Conservation (phyloP, 2,888 invertebrate genomes). For the Metellina segmentata region DNA sequence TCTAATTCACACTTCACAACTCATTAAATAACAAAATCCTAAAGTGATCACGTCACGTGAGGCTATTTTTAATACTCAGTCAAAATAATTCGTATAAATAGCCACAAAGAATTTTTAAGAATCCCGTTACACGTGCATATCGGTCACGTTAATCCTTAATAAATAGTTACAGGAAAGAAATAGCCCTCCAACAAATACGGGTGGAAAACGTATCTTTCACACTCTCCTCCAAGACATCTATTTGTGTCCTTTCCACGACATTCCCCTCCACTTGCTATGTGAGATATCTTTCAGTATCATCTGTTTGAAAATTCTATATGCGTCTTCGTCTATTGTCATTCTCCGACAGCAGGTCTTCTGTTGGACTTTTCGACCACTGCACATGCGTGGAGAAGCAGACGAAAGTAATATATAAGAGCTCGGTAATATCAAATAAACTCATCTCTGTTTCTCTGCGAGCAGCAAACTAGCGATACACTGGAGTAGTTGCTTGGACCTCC, state of each 20-base stretch:
- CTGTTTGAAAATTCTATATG: constrained; percentile 64
- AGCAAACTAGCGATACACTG: neutral
- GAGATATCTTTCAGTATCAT: constrained; percentile 65
- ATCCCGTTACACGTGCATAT: neutral
- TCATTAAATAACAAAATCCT: no score
- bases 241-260: constrained; percentile 4
- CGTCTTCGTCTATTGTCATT: constrained; percentile 40
- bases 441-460: neutral
- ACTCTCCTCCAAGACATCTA: constrained; percentile 10
- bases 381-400: constrained; percentile 3
- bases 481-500: neutral
- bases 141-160: neutral
- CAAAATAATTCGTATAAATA: neutral
- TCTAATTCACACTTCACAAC: no score
- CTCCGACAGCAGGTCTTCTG: neutral
- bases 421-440: neutral
- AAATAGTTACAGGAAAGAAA: neutral
- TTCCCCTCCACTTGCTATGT: neutral
- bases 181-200: neutral
- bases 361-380: constrained; percentile 9
- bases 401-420: constrained; percentile 26
- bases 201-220: neutral
- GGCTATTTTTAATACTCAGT: neutral
- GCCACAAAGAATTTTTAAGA: neutral
- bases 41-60: neutral